These are phyloP conservation scores for Perca schrenkii DNA, from an alignment of 2,113 vertebrate genomes.

Conservation along the genomic window DNA sequence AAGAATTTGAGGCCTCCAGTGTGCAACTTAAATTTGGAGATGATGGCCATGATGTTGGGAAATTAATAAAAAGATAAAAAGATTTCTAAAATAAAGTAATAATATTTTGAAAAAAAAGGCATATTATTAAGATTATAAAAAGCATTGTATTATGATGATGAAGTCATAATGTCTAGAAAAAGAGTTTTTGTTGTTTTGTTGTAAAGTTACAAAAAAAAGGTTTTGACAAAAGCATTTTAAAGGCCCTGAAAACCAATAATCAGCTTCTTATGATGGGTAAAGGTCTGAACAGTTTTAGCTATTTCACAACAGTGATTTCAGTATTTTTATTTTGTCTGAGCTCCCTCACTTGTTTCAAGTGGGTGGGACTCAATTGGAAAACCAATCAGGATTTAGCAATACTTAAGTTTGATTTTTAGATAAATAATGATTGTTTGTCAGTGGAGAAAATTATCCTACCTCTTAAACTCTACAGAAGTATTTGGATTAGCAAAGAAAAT, in stretches of 20 bases:
- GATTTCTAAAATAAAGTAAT: background rate
- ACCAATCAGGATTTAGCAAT: constrained; percentile 1
- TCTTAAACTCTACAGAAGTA: background rate
- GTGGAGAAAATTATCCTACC: background rate
- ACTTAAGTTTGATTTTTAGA: background rate
- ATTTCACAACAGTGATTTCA: background rate
- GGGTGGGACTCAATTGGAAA: background rate
- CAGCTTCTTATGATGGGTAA: background rate
- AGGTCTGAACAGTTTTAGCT: background rate
- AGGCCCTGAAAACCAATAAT: background rate
- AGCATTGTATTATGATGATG: background rate
- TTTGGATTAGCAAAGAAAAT: no score
- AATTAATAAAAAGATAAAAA: background rate
- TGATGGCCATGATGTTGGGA: background rate
- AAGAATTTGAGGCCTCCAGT: background rate
- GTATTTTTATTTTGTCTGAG: constrained; percentile 6
- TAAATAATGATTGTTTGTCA: background rate
- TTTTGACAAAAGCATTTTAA: background rate
- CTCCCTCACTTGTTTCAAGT: constrained; percentile 1
- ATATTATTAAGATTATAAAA: background rate
- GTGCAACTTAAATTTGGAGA: background rate
- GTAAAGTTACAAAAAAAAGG: background rate
- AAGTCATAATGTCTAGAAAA: background rate
- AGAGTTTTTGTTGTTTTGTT: no score
- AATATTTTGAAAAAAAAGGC: background rate